A percentile compares a stretch with the other conserved stretches of the same genome.
These are phyloP conservation scores for Anguilla japonica DNA, from an alignment of 2,113 vertebrate genomes.

Conservation along the genomic window DNA sequence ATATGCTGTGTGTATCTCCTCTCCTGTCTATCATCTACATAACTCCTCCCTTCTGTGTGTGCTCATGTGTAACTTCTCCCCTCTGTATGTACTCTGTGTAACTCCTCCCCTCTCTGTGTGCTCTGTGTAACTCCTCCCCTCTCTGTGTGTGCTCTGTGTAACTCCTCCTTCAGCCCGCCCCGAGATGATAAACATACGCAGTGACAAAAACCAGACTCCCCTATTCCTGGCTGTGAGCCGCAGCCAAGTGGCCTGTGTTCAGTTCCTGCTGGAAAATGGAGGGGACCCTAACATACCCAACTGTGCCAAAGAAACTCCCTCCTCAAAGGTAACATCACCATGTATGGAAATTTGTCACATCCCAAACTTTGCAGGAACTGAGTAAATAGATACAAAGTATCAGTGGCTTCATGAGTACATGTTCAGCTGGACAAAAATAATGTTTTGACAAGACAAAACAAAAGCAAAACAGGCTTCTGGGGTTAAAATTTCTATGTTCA, in stretches of 20 bases:
- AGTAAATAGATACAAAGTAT: not conserved
- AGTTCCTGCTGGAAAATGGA: conserved; percentile 75
- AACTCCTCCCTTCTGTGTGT: too few species aligned
- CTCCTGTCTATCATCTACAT: too few species aligned
- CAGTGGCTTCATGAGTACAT: too few species aligned
- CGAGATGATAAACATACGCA: conserved; percentile 77
- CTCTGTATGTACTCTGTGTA: too few species aligned
- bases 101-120: not conserved
- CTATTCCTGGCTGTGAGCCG: conserved; percentile 75
- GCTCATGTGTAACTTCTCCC: too few species aligned
- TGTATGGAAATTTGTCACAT: not conserved
- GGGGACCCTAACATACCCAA: conserved; percentile 81
- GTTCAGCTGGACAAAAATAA: too few species aligned
- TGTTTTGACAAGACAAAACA: not conserved
- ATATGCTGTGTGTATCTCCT: too few species aligned
- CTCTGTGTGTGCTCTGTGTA: not conserved
- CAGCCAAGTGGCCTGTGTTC: conserved; percentile 69
- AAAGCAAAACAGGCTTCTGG: not conserved
- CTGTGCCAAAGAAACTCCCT: conserved; percentile 80
- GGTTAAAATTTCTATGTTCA: too few species aligned
- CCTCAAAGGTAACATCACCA: conserved; percentile 78
- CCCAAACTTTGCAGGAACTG: not conserved
- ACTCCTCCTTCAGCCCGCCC: conserved; percentile 72
- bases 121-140: not conserved
- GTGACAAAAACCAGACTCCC: conserved; percentile 77